Evolutionary conservation across 92 coral and sea anemone species (phyloP), one percentile per base, ranked within the genome.

Genomic region (Epizoanthus rinbou): DNA sequence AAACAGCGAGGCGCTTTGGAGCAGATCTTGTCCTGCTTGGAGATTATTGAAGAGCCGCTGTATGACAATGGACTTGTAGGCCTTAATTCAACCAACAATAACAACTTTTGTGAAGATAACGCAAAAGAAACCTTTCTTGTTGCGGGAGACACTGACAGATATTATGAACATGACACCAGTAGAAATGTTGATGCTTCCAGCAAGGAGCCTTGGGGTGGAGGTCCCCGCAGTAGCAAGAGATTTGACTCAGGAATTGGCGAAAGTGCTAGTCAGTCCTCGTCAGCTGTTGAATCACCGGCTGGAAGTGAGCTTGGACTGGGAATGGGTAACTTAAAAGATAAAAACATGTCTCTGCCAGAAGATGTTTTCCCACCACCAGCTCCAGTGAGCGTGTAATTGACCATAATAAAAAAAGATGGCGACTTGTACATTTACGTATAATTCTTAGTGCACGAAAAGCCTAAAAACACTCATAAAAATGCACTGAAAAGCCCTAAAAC

Each of bases 1-100:
- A 87, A 90, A 25, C 98, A 94, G 45, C 91, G 93, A 4, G 99
- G 93, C 6, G 85, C 99, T 19, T 84, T 97, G 25, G 99, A 97
- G 83, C 91, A 95, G 23, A 76, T 97, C n/a, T 79, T 97, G 22
- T 87, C 98, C 0, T 97, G 98, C 75, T 75, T 97, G 70, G 93
- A 93, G 74, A 81, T 94, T 24, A 80, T 97, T 15, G 90, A 87
- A 73, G 99, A 94, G 65, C 90, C 95, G 50, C 91, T 88, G 18
- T 72, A 79, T 62, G 73, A 87, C 6, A 62, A 52, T 8, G 57
- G 25, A 39, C 22, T 58, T 5, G 60, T 35, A 63, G 50, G 64
- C 8, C 25, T 35, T 16, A 19, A 6, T 8, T 21, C 69, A 19
- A 78, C 23, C 18, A 78, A 43, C 28, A 78, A 76, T 19, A 76